A percentile compares a stretch with the other conserved stretches of the same genome.
Evolutionary conservation across 2,113 vertebrate species (phyloP).

Genomic region (Hyperopisus bebe): DNA sequence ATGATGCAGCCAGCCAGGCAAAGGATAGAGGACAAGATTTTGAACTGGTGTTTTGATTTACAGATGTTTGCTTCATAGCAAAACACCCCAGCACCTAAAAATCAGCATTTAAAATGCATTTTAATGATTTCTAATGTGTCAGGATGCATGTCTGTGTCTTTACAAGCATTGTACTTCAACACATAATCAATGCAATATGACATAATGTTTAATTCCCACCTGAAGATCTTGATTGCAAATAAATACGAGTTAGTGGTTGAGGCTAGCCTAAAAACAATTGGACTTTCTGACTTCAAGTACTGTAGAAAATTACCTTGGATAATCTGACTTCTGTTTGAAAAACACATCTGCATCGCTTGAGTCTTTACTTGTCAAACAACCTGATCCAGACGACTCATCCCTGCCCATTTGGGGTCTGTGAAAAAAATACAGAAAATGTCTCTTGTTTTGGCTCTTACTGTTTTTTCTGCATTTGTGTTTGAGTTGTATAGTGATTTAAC

Average conservation of each 20-base stretch:
- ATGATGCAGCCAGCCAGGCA: no score
- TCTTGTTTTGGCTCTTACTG: not conserved
- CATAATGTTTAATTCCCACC: not conserved
- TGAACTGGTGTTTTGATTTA: no score
- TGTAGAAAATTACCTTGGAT: not conserved
- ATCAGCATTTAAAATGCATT: no score
- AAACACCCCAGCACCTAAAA: no score
- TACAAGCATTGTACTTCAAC: not conserved
- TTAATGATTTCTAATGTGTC: no score
- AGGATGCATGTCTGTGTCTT: not conserved
- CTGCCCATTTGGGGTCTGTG: not conserved
- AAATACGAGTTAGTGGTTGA: no score
- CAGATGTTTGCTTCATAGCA: no score
- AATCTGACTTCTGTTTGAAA: not conserved
- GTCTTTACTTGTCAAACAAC: not conserved
- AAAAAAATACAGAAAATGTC: not conserved
- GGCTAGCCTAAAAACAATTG: no score
- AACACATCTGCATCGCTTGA: not conserved
- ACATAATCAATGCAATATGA: not conserved
- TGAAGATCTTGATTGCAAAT: not conserved
- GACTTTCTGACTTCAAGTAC: no score
- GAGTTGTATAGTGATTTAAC: not conserved
- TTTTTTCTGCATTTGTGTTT: not conserved
- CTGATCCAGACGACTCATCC: not conserved
- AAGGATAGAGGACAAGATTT: no score